Evolutionary conservation across 2,113 vertebrate genomes (phyloP), one percentile per base, ranked within the genome.

Genomic region (Psammodynastes pulverulentus): DNA sequence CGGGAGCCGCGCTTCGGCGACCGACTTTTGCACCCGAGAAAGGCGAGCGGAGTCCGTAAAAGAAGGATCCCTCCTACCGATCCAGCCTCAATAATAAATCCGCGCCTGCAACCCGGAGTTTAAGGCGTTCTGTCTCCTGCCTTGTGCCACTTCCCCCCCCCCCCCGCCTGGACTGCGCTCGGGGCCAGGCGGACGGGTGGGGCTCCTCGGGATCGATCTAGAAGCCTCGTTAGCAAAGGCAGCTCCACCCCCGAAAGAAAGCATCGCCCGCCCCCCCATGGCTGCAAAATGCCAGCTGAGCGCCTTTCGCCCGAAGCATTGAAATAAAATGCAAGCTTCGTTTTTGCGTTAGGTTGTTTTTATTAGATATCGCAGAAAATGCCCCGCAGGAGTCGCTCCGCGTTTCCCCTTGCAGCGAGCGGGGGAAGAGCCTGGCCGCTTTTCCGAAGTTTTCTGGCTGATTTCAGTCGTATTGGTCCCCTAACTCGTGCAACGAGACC

Each of bases 391-490:
- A n/a, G 10, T 5, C 4, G 12, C 13, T 67, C 12, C 62, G 1
- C 29, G 29, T 34, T 67, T n/a, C 62, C 29, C 29, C 29, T 67
- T 15, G 58, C 58, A n/a, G 2, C 29, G 10, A n/a, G 58, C 5
- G 58, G 58, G 56, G 23, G 9, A 2, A 29, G 24, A 26, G 24
- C 3, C 56, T 26, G 56, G 8, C 9, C 24, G 10, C 56, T 13
- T 10, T n/a, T 1, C 29, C 58, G 1, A 29, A 12, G 10, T 29
- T 62, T 13, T 62, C 13, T 13, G 13, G 58, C 62, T 13, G 58
- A 0, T 13, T 67, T 13, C 9, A n/a, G 10, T 4, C 3, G 4
- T 6, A 15, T 7, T 3, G n/a, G n/a, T 34, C n/a, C 13, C n/a
- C n/a, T 12, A 34, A 34, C 5, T 12, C n/a, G 15, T 8, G 67